phyloP scores from a whole-genome alignment of 2,888 invertebrate species.

The Caenorhabditis sp. region DNA sequence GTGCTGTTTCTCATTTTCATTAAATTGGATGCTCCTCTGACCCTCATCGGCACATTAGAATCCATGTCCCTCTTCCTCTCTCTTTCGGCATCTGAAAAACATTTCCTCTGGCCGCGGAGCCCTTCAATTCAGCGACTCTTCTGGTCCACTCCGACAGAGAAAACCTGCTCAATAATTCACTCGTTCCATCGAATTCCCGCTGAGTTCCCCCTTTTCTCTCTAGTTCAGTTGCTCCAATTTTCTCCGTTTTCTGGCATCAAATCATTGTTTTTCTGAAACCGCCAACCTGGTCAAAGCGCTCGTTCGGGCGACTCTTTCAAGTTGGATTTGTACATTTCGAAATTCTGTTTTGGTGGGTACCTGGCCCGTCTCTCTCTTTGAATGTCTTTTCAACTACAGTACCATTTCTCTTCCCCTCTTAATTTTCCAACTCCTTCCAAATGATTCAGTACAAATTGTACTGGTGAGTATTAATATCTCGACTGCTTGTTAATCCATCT shows the following conservation, averaged over 20 bases:
- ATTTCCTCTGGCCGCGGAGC: not conserved
- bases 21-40: not conserved
- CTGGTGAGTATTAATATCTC: not conserved
- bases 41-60: too few species aligned
- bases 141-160: not conserved
- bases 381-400: not conserved
- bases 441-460: not conserved
- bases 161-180: slow-evolving; percentile 55
- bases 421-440: not conserved
- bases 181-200: slow-evolving; percentile 47
- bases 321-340: not conserved
- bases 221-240: slow-evolving; percentile 9
- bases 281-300: not conserved
- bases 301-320: slow-evolving; percentile 3
- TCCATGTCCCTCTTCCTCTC: not conserved
- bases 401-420: not conserved
- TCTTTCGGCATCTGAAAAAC: slow-evolving; percentile 9
- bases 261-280: slow-evolving; percentile 3
- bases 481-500: slow-evolving; percentile 29
- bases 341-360: not conserved
- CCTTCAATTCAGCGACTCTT: slow-evolving; percentile 34
- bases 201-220: slow-evolving; percentile 8
- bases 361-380: not conserved
- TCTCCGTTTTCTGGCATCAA: not conserved
- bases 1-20: not conserved